phyloP scores from a whole-genome alignment of 2,113 vertebrate species.

The Callopanchax toddi region DNA sequence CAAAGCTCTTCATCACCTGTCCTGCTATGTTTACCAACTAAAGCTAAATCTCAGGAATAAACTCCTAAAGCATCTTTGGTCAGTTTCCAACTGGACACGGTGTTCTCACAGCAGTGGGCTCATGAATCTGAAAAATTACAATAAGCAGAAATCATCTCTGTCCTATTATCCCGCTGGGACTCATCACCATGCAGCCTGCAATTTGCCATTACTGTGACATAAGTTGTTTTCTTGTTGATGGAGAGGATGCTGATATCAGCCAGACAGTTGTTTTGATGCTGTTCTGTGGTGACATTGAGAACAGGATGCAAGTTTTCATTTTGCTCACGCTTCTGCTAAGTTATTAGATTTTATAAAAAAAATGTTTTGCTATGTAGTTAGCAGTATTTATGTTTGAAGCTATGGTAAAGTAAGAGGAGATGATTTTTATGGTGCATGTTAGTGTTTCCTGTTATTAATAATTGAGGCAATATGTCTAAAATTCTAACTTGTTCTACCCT shows the following conservation, averaged over 20 bases:
- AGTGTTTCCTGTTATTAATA: no score
- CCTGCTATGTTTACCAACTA: no score
- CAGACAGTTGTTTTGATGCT: conserved; percentile 3
- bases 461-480: no score
- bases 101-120: conserved; percentile 37
- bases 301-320: conserved; percentile 7
- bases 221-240: conserved; percentile 8
- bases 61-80: not conserved
- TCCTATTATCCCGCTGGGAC: conserved; percentile 13
- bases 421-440: no score
- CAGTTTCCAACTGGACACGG: conserved; percentile 29
- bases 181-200: conserved; percentile 1
- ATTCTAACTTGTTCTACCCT: no score
- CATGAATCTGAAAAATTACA: conserved; percentile 29
- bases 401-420: no score
- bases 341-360: no score
- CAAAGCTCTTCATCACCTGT: no score
- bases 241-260: not conserved
- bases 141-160: conserved; percentile 6
- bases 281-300: not conserved
- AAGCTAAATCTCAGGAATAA: not conserved
- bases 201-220: conserved; percentile 9
- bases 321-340: no score
- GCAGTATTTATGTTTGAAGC: no score
- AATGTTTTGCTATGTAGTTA: no score